These are phyloP conservation scores for Zingel zingel DNA, from an alignment of 2,113 vertebrate genomes.

Conservation along the genomic window DNA sequence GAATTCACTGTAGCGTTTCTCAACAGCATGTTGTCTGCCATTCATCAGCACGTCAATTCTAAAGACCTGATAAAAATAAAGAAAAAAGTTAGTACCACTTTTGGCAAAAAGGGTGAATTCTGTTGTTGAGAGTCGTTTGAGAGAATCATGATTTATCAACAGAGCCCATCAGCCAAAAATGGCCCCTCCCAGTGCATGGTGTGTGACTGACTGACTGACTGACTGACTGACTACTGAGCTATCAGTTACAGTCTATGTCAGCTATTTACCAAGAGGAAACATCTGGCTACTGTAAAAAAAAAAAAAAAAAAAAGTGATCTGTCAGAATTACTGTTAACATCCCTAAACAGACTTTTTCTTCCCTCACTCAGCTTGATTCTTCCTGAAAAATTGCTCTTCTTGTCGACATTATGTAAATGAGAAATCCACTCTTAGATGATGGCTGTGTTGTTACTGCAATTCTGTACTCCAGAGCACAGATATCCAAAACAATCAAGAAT, in stretches of 20 bases:
- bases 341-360: constrained; percentile 37
- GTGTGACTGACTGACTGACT: background rate
- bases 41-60: constrained; percentile 96
- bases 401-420: constrained; percentile 18
- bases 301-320: background rate
- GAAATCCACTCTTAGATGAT: constrained; percentile 44
- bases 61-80: constrained; percentile 89
- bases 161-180: background rate
- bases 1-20: constrained; percentile 99
- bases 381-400: background rate
- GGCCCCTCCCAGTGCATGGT: constrained; percentile 1
- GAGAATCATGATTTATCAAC: constrained; percentile 3
- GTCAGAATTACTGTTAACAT: constrained; percentile 27
- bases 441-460: background rate
- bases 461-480: background rate
- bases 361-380: constrained; percentile 19
- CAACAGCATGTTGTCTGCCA: constrained; percentile 94
- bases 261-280: constrained; percentile 66
- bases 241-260: constrained; percentile 35
- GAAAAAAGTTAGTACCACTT: constrained; percentile 15
- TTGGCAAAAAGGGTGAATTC: background rate
- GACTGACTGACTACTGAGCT: background rate
- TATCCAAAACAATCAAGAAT: background rate
- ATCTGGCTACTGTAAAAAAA: constrained; percentile 36
- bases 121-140: background rate